phyloP scores from a whole-genome alignment of 2,888 invertebrate species.

The Acrobeloides nanus region DNA sequence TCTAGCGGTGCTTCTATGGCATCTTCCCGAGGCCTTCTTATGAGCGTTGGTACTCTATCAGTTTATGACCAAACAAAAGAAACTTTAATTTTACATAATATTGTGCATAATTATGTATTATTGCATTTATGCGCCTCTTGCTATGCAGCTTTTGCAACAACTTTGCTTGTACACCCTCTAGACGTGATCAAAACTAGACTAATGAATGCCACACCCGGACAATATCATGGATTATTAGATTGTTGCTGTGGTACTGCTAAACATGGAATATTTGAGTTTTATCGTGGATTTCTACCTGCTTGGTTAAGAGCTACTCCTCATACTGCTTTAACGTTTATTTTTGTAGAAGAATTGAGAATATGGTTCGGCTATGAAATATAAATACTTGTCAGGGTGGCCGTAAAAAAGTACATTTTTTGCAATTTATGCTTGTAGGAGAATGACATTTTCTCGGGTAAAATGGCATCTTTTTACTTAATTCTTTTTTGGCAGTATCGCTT shows the following conservation, averaged over 20 bases:
- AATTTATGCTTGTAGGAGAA: too few relatives aligned
- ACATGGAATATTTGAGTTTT: slow-evolving; percentile 83
- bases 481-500: too few relatives aligned
- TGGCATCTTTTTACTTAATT: too few relatives aligned
- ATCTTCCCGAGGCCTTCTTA: slow-evolving; percentile 77
- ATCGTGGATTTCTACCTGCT: slow-evolving; percentile 67
- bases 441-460: too few relatives aligned
- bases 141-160: too few relatives aligned
- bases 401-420: too few relatives aligned
- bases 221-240: slow-evolving; percentile 65
- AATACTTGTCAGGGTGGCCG: too few relatives aligned
- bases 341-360: slow-evolving; percentile 83
- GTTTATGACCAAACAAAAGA: slow-evolving; percentile 89
- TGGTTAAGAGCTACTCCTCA: slow-evolving; percentile 92
- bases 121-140: slow-evolving; percentile 71
- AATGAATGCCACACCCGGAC: slow-evolving; percentile 93
- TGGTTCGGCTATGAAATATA: slow-evolving; percentile 70
- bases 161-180: too few relatives aligned
- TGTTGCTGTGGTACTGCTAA: slow-evolving; percentile 75
- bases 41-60: slow-evolving; percentile 93
- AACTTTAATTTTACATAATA: slow-evolving; percentile 64
- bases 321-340: slow-evolving; percentile 87
- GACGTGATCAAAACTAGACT: slow-evolving; percentile 93
- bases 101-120: slow-evolving; percentile 73
- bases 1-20: slow-evolving; percentile 87